phyloP scores from a whole-genome alignment of 2,797 vertebrate species.

The Diglossa cyanea region DNA sequence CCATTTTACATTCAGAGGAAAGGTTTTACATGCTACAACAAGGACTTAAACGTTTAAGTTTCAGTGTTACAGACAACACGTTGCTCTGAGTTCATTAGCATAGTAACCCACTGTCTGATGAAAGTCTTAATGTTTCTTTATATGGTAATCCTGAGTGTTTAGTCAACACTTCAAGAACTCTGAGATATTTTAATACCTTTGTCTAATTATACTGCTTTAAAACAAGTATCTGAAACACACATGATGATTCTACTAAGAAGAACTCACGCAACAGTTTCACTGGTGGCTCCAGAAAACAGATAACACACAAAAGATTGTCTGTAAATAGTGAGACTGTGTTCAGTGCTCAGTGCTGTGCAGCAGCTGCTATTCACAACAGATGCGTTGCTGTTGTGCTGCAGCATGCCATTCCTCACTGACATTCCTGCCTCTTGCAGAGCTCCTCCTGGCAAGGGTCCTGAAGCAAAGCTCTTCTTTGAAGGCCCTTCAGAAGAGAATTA shows the following conservation, averaged over 20 bases:
- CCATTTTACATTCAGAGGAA: neutral
- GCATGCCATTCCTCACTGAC: constrained; percentile 39
- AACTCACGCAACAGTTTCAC: neutral
- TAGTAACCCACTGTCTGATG: neutral
- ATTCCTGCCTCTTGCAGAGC: constrained; percentile 46
- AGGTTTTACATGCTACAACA: neutral
- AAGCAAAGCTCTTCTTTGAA: constrained; percentile 25
- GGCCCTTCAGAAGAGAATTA: neutral
- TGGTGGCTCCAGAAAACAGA: neutral
- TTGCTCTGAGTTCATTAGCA: neutral
- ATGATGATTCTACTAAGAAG: neutral
- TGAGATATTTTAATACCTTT: neutral
- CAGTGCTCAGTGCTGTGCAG: neutral
- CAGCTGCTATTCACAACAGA: constrained; percentile 32
- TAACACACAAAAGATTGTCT: neutral
- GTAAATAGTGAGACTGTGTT: neutral
- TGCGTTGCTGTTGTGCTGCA: neutral
- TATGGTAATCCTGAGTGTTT: neutral
- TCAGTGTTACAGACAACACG: neutral
- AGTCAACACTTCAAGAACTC: neutral
- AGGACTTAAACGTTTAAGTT: neutral
- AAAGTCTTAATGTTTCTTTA: neutral
- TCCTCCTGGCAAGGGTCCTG: constrained; percentile 37
- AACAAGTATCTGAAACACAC: neutral
- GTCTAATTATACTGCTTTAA: neutral